These are phyloP conservation scores for Adoxophyes honmai DNA, from an alignment of 1,140 invertebrate genomes.

Conservation along the genomic window DNA sequence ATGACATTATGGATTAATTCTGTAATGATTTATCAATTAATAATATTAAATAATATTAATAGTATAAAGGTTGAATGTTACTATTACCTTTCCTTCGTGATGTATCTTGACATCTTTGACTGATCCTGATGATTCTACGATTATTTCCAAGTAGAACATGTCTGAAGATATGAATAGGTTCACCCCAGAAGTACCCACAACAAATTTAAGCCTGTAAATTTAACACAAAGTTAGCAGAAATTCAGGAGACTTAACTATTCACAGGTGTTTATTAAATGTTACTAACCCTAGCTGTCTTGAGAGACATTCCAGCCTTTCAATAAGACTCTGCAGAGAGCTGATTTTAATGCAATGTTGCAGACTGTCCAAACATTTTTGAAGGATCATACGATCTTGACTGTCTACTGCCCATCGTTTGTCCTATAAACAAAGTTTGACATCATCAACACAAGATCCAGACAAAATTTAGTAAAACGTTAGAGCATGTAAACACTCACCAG, in stretches of 20 bases:
- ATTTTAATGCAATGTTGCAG: slow-evolving; percentile 97
- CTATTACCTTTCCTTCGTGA: slow-evolving; percentile 86
- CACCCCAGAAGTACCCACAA: slow-evolving; percentile 82
- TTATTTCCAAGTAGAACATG: slow-evolving; percentile 97
- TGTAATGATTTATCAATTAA: too few relatives aligned
- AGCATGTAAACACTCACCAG: slow-evolving; percentile 80
- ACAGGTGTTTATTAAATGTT: too few relatives aligned
- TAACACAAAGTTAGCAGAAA: slow-evolving; percentile 25
- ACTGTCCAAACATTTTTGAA: slow-evolving; percentile 94
- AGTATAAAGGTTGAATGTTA: too few relatives aligned
- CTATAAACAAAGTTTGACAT: slow-evolving; percentile 61
- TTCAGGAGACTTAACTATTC: neutral
- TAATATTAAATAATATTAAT: too few relatives aligned
- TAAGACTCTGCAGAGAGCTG: slow-evolving; percentile 91
- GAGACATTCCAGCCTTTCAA: slow-evolving; percentile 94
- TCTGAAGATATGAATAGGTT: slow-evolving; percentile 95
- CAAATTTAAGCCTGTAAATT: slow-evolving; percentile 85
- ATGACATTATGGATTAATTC: too few relatives aligned
- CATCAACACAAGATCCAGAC: slow-evolving; percentile 12
- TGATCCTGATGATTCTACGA: slow-evolving; percentile 87
- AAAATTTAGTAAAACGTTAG: neutral
- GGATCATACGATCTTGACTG: slow-evolving; percentile 87
- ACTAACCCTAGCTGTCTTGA: slow-evolving; percentile 90
- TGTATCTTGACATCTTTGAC: slow-evolving; percentile 96
- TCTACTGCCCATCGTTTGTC: slow-evolving; percentile 91